Evolutionary conservation across 2,888 invertebrate species (phyloP).

Genomic region (Tortricodes alternella): DNA sequence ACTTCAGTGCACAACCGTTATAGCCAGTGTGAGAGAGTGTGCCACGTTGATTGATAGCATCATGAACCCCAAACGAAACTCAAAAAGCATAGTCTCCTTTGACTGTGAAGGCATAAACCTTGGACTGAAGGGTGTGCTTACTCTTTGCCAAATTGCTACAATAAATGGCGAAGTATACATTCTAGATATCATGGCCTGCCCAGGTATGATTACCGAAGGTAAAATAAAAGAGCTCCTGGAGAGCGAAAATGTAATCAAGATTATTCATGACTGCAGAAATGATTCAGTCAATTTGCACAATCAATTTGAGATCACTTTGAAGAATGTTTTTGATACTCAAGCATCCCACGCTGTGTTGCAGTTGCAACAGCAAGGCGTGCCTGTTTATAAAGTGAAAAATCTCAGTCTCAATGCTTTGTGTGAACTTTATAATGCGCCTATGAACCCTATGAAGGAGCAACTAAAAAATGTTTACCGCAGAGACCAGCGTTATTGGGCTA

Average conservation of each 20-base stretch:
- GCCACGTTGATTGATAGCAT: conserved; percentile 89
- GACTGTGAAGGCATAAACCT: conserved; percentile 97
- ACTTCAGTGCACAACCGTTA: conserved; percentile 91
- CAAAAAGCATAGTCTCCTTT: conserved; percentile 88
- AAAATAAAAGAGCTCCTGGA: conserved; percentile 92
- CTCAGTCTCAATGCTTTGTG: conserved; percentile 95
- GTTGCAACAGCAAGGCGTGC: conserved; percentile 93
- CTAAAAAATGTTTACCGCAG: conserved; percentile 92
- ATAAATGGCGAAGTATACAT: conserved; percentile 92
- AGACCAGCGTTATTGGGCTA: conserved; percentile 94
- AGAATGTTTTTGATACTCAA: conserved; percentile 96
- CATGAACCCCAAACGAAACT: conserved; percentile 80
- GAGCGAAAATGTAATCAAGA: conserved; percentile 91
- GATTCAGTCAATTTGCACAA: conserved; percentile 93
- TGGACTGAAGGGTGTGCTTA: conserved; percentile 93
- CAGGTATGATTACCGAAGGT: conserved; percentile 88
- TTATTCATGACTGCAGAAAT: conserved; percentile 96
- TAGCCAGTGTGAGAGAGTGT: conserved; percentile 90
- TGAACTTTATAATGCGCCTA: conserved; percentile 92
- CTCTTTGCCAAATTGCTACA: conserved; percentile 93
- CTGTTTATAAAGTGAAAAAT: conserved; percentile 97
- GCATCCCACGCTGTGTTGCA: conserved; percentile 96
- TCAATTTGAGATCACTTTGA: conserved; percentile 92
- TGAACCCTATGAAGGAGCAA: conserved; percentile 96
- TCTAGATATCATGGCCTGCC: conserved; percentile 93